phyloP scores from a whole-genome alignment of 2,888 invertebrate genomes.

The Sesia bembeciformis region DNA sequence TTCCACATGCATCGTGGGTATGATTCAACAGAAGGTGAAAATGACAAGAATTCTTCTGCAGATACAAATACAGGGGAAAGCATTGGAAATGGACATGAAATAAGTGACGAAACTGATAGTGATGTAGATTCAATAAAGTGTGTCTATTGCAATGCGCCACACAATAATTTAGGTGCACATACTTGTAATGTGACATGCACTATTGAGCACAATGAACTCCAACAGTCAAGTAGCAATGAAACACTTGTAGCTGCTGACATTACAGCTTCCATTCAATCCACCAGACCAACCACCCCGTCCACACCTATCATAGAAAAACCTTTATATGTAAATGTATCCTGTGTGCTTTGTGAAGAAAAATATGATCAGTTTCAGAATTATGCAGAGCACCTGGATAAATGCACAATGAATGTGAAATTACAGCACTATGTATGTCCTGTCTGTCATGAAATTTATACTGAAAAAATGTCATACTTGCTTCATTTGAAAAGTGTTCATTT shows the following conservation, averaged over 20 bases:
- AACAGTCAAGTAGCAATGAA: conserved; percentile 56
- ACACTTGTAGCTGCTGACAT: conserved; percentile 56
- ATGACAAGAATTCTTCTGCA: conserved; percentile 48
- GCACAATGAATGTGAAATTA: conserved; percentile 62
- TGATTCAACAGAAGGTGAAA: conserved; percentile 46
- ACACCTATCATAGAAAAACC: conserved; percentile 3
- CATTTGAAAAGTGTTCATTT: conserved; percentile 51
- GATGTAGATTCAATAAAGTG: conserved; percentile 65
- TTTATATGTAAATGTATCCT: conserved; percentile 36
- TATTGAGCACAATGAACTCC: conserved; percentile 52
- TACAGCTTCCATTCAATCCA: conserved; percentile 19
- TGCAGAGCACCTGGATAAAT: conserved; percentile 54
- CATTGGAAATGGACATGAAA: conserved; percentile 28
- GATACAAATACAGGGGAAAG: conserved; percentile 21
- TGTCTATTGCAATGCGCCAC: conserved; percentile 55
- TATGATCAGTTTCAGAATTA: conserved; percentile 54
- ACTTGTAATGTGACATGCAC: conserved; percentile 57
- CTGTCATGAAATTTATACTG: conserved; percentile 60
- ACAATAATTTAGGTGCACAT: conserved; percentile 49
- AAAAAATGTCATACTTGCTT: conserved; percentile 47
- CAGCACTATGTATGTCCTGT: conserved; percentile 62
- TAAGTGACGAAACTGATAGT: conserved; percentile 65
- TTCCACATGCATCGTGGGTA: conserved; percentile 52
- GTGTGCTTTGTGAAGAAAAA: conserved; percentile 59
- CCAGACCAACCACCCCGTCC: conserved; percentile 18